phyloP scores from a whole-genome alignment of 1,140 invertebrate genomes.

The Papilio xuthus region DNA sequence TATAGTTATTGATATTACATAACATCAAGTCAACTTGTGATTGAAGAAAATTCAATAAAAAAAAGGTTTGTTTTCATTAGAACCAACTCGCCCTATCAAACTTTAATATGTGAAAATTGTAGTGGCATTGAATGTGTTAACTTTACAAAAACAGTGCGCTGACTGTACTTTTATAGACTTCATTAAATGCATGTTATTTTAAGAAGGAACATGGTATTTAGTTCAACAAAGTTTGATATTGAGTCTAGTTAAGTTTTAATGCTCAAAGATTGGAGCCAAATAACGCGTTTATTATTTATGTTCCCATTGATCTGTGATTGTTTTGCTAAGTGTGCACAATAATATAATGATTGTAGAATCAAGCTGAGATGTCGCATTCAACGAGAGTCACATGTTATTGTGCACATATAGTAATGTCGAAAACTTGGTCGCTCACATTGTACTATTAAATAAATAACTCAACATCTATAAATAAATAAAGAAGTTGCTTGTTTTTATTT shows the following conservation, averaged over 20 bases:
- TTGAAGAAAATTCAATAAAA: background rate
- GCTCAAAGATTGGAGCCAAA: constrained; percentile 54
- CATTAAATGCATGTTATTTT: constrained; percentile 3
- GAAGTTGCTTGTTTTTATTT: background rate
- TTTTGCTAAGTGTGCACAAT: background rate
- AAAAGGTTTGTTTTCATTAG: background rate
- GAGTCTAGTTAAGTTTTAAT: constrained; percentile 27
- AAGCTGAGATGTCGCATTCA: too few relatives aligned
- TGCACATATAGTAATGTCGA: background rate
- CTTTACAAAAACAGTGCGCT: background rate
- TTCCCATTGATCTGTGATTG: constrained; percentile 44
- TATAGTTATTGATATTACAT: too few relatives aligned
- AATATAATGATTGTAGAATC: background rate
- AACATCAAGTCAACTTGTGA: too few relatives aligned
- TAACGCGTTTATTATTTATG: constrained; percentile 46
- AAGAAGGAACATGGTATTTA: constrained; percentile 23
- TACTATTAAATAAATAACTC: constrained; percentile 33
- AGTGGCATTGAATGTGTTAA: too few relatives aligned
- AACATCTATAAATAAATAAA: constrained; percentile 29
- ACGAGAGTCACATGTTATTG: background rate
- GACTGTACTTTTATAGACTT: constrained; percentile 8
- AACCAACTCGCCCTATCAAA: background rate
- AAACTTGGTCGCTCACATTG: constrained; percentile 20
- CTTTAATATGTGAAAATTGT: too few relatives aligned
- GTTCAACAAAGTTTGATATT: background rate